Percentiles rank a stretch among this genome's conserved stretches.
These are phyloP conservation scores for Odocoileus virginianus DNA, from an alignment of 2,113 vertebrate genomes.

Conservation along the genomic window DNA sequence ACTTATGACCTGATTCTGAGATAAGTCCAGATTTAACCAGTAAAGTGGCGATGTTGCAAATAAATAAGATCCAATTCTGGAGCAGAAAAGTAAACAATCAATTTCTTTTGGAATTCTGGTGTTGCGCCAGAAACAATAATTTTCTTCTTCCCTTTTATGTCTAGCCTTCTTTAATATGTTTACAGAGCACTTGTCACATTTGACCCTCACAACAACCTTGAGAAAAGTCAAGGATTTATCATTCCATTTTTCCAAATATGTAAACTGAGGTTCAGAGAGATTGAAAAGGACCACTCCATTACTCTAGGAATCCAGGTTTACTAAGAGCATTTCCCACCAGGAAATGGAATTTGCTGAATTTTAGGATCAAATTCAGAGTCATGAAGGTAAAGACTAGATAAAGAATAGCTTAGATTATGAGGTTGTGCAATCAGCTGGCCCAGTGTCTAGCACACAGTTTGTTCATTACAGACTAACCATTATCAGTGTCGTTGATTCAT, in stretches of 20 bases:
- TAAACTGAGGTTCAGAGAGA: not conserved
- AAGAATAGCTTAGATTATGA: not conserved
- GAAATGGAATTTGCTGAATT: not conserved
- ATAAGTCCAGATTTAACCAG: not conserved
- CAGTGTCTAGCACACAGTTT: not conserved
- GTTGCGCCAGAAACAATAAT: not conserved
- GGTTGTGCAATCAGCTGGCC: not conserved
- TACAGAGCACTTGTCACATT: not conserved
- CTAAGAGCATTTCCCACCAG: not conserved
- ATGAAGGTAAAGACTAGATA: not conserved
- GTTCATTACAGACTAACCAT: not conserved
- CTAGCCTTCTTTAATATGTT: not conserved
- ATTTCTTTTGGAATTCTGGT: not conserved
- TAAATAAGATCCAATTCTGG: not conserved
- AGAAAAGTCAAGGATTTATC: not conserved
- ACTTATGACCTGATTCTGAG: not conserved
- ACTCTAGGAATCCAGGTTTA: not conserved
- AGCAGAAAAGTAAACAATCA: not conserved
- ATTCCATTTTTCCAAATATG: not conserved
- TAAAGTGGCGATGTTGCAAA: not conserved
- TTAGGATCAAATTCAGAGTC: not conserved
- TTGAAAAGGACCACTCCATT: not conserved
- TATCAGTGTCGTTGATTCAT: not conserved
- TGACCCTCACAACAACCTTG: not conserved
- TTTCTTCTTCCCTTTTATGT: not conserved